Conservation (phyloP, 2,113 vertebrate genomes). For the Alethe castanea region DNA sequence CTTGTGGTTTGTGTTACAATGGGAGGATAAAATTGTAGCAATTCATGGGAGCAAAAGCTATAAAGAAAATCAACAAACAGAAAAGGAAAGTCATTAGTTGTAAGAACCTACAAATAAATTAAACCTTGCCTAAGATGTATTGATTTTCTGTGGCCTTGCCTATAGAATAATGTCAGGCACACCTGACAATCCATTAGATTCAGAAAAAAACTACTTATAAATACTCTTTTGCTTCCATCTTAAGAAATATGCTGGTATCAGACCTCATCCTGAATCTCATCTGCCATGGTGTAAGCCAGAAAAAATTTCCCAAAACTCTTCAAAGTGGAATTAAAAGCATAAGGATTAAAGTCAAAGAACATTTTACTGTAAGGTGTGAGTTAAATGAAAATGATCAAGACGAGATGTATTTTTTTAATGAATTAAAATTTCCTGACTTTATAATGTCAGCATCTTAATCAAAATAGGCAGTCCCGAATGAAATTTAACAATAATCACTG, state of each 20-base stretch:
- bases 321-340: not conserved
- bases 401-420: not conserved
- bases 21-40: constrained; percentile 50
- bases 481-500: constrained; percentile 7
- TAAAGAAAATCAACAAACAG: constrained; percentile 70
- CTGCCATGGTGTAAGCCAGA: not conserved
- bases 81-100: constrained; percentile 77
- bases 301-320: not conserved
- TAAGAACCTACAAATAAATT: constrained; percentile 80
- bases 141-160: constrained; percentile 76
- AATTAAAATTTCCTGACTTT: constrained; percentile 26
- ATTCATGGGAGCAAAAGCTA: constrained; percentile 63
- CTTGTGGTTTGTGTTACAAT: constrained; percentile 35
- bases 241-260: constrained; percentile 47
- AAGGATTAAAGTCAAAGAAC: constrained; percentile 13
- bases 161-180: constrained; percentile 78
- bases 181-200: constrained; percentile 75
- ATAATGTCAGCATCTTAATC: not conserved
- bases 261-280: constrained; percentile 19
- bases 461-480: not conserved
- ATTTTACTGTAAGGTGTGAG: not conserved
- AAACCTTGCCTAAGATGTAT: constrained; percentile 80
- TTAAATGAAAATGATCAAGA: constrained; percentile 25
- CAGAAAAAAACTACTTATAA: constrained; percentile 74
- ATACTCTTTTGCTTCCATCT: constrained; percentile 54